Evolutionary conservation across 2,797 vertebrate species (phyloP), one percentile per base, ranked within the genome.

Genomic region (Anguilla pacifica): DNA sequence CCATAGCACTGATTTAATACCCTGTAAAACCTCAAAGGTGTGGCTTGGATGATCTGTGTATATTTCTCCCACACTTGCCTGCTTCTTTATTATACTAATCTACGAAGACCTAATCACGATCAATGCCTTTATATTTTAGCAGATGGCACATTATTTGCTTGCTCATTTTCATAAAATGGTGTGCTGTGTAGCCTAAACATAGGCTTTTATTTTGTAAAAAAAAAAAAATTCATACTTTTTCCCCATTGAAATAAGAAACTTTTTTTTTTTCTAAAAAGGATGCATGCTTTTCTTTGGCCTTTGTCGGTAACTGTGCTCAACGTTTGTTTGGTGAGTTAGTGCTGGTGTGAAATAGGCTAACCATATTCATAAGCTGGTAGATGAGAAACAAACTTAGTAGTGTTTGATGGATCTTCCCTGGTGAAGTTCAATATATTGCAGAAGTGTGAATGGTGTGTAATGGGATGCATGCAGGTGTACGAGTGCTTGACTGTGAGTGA

Each of bases 1-100:
- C 95, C 95, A 95, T 95, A 95, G 96, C 74, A 79, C 15, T 79
- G 74, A 79, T 79, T 43, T 79, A 46, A 46, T 79, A 10, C 15
- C 70, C 28, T 74, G 70, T 17, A 46, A 17, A 46, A 79, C 17
- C 74, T 43, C 19, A 79, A 79, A 46, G 74, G 6, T 7, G 31
- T 79, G 74, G 74, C 39, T 6, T 79, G 35, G 39, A 19, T 43
- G 39, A 17, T 6, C n/a, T 79, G 15, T 46, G 17, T 79, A 19
- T 77, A 77, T 77, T 77, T 77, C 72, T 77, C 13, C 72, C 74
- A 46, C 13, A 43, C 13, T 79, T 19, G 35, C 31, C 13, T 31
- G 17, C 39, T 7, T 43, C n/a, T 46, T 39, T 46, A 43, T 46
- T 22, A 74, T 79, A 17, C 39, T 46, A 2, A 79, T 70, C n/a